Evolutionary conservation across 2,888 invertebrate species (phyloP).

Genomic region (Drosophila atroscutellata): DNA sequence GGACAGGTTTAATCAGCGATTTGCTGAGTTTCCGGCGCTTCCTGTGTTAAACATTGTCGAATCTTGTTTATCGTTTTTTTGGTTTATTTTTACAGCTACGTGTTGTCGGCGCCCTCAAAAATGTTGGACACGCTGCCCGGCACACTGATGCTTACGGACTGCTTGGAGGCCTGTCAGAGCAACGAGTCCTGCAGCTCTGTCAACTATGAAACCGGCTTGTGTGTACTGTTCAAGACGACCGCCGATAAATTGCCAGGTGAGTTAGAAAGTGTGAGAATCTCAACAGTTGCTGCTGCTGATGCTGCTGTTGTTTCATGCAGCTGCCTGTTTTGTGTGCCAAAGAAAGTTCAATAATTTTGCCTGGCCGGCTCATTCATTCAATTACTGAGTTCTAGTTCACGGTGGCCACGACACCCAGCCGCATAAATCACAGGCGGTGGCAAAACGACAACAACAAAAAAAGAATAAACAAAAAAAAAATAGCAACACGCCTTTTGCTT

Average conservation of each 20-base stretch:
- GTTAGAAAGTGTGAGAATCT: conserved; percentile 79
- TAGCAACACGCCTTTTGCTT: conserved; percentile 66
- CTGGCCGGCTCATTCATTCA: conserved; percentile 69
- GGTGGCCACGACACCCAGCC: conserved; percentile 48
- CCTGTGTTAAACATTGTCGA: neutral
- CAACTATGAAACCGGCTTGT: conserved; percentile 97
- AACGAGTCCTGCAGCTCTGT: conserved; percentile 96
- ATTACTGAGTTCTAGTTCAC: conserved; percentile 78
- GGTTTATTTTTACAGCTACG: conserved; percentile 87
- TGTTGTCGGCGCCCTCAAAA: conserved; percentile 95
- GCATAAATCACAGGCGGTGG: neutral
- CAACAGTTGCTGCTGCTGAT: conserved; percentile 24
- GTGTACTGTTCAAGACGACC: conserved; percentile 95
- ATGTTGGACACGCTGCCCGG: conserved; percentile 95
- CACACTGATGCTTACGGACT: conserved; percentile 96
- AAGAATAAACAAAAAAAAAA: neutral
- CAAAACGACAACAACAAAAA: neutral
- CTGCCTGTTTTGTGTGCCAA: conserved; percentile 70
- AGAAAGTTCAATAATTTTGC: conserved; percentile 78
- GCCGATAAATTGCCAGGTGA: conserved; percentile 96
- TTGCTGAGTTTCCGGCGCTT: neutral
- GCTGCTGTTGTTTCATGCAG: conserved; percentile 17
- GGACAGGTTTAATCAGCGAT: neutral
- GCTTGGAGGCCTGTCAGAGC: conserved; percentile 95
- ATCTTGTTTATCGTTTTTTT: conserved; percentile 5